These are phyloP conservation scores for Antheraea yamamai DNA, from an alignment of 2,888 invertebrate genomes.

Conservation along the genomic window DNA sequence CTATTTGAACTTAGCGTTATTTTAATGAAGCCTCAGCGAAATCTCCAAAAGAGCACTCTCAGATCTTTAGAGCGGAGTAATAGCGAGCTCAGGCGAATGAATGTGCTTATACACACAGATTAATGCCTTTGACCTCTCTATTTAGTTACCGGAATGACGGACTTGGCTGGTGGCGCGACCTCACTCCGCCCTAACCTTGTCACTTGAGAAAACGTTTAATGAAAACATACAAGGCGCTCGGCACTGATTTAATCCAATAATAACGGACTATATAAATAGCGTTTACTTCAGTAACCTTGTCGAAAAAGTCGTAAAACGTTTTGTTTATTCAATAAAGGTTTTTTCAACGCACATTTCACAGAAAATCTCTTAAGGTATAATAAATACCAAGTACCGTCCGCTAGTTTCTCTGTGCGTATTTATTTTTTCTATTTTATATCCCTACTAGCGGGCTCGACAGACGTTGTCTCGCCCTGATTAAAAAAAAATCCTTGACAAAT, in stretches of 20 bases:
- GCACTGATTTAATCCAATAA: slow-evolving; percentile 38
- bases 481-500: no score
- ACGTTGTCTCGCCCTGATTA: no score
- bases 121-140: slow-evolving; percentile 15
- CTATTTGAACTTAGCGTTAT: neutral
- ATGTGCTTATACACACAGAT: neutral
- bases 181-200: slow-evolving; percentile 1
- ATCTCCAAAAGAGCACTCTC: neutral
- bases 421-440: no score
- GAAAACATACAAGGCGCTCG: slow-evolving; percentile 14
- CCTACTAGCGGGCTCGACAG: no score
- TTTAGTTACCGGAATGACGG: slow-evolving; percentile 8
- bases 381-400: no score
- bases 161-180: neutral
- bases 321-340: no score
- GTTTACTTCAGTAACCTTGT: neutral
- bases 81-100: slow-evolving; percentile 10
- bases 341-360: no score
- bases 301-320: neutral
- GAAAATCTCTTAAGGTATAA: no score
- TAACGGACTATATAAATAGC: neutral
- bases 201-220: slow-evolving; percentile 5
- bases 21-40: neutral
- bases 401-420: no score
- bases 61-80: neutral